Evolutionary conservation across 2,888 invertebrate species (phyloP).

Genomic region (Synergus itoensis): DNA sequence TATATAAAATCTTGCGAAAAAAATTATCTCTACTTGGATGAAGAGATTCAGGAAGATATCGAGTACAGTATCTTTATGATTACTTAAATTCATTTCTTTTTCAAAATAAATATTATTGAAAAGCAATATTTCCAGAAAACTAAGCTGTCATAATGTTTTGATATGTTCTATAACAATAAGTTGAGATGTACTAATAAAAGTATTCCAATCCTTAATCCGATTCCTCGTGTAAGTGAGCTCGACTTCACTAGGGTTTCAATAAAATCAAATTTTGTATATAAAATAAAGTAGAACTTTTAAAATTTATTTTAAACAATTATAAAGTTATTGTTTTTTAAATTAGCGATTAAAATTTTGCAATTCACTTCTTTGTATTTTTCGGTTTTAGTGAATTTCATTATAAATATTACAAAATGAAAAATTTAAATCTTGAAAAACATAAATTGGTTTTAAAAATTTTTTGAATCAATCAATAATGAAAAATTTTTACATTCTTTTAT

Average conservation of each 20-base stretch:
- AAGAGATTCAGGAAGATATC: not conserved
- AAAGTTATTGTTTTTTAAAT: not conserved
- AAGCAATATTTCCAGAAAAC: conserved; percentile 2
- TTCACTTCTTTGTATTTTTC: too few species aligned
- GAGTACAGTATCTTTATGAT: not conserved
- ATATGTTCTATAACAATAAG: not conserved
- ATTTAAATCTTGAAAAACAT: not conserved
- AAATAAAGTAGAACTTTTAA: not conserved
- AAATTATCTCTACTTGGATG: not conserved
- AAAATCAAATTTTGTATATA: not conserved
- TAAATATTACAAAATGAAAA: not conserved
- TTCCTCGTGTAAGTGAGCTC: not conserved
- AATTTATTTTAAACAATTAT: not conserved
- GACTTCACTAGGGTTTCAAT: not conserved
- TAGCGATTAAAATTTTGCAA: too few species aligned
- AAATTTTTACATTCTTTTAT: not conserved
- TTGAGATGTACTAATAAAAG: not conserved
- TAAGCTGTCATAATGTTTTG: not conserved
- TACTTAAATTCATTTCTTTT: conserved; percentile 20
- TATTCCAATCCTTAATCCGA: not conserved
- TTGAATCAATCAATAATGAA: not conserved
- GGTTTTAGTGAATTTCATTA: not conserved
- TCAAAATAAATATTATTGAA: conserved; percentile 27
- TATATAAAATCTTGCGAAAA: not conserved
- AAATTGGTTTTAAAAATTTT: not conserved